Evolutionary conservation across 1,140 invertebrate species (phyloP).

Genomic region (Neodiprion virginianus): DNA sequence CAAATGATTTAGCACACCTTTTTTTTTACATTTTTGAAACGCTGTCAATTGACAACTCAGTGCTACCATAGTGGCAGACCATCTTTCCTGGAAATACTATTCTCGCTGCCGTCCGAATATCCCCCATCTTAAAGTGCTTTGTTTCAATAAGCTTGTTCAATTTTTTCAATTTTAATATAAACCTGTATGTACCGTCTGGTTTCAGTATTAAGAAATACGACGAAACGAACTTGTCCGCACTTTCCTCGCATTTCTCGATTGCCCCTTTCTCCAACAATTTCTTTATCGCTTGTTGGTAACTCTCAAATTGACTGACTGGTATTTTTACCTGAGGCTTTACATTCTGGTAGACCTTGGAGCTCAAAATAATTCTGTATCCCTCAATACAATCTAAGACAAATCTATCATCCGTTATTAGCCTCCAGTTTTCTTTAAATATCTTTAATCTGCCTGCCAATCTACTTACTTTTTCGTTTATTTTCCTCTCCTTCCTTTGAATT

Average conservation of each 20-base stretch:
- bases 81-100: slow-evolving; percentile 11
- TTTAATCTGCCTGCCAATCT: slow-evolving; percentile 29
- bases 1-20: too few species aligned
- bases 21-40: too few species aligned
- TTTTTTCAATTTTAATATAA: slow-evolving; percentile 12
- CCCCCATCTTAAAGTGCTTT: slow-evolving; percentile 19
- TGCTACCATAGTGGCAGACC: too few species aligned
- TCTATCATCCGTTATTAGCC: slow-evolving; percentile 26
- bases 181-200: slow-evolving; percentile 6
- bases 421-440: slow-evolving; percentile 27
- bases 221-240: slow-evolving; percentile 24
- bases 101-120: slow-evolving; percentile 18
- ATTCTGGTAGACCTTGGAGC: slow-evolving; percentile 5
- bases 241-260: slow-evolving; percentile 16
- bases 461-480: slow-evolving; percentile 23
- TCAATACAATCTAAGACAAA: slow-evolving; percentile 27
- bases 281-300: slow-evolving; percentile 17
- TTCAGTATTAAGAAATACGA: slow-evolving; percentile 25
- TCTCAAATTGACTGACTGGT: slow-evolving; percentile 1
- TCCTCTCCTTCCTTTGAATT: slow-evolving; percentile 15
- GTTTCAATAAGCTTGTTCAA: slow-evolving; percentile 20
- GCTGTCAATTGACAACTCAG: too few species aligned
- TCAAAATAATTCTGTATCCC: slow-evolving; percentile 30
- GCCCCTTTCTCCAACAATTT: slow-evolving; percentile 21
- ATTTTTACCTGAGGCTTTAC: slow-evolving; percentile 11